These are phyloP conservation scores for Sycophila texana DNA, from an alignment of 2,888 invertebrate genomes.

Conservation along the genomic window DNA sequence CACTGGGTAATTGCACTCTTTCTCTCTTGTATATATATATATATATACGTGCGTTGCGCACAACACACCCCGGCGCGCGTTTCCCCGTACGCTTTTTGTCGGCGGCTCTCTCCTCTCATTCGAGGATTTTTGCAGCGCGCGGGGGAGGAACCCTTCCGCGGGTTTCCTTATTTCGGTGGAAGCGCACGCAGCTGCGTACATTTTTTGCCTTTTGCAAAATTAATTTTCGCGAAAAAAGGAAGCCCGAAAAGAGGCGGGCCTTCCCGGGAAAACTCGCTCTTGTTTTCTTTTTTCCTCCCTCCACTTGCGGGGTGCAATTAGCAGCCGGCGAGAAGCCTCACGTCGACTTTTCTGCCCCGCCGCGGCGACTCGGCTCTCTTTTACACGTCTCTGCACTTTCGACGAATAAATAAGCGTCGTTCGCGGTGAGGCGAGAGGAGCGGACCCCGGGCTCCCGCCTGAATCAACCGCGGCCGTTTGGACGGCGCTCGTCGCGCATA, in stretches of 20 bases:
- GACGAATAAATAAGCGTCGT: slow-evolving; percentile 40
- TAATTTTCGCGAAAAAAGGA: slow-evolving; percentile 48
- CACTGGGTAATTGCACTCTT: slow-evolving; percentile 73
- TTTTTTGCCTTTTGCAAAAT: slow-evolving; percentile 43
- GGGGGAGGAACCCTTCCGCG: background rate
- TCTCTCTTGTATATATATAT: too few species aligned
- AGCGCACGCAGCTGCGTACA: background rate
- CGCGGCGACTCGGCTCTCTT: slow-evolving; percentile 15
- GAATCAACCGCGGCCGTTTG: slow-evolving; percentile 2
- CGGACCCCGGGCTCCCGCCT: background rate
- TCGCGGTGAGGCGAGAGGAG: background rate
- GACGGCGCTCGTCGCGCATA: slow-evolving; percentile 30
- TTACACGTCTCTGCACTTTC: slow-evolving; percentile 55
- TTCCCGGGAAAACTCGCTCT: background rate
- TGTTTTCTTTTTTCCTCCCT: background rate
- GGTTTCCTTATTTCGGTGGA: slow-evolving; percentile 25
- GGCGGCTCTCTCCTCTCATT: slow-evolving; percentile 28
- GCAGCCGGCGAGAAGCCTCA: slow-evolving; percentile 28
- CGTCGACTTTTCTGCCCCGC: slow-evolving; percentile 28
- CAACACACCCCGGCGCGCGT: slow-evolving; percentile 31
- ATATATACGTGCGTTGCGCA: slow-evolving; percentile 13
- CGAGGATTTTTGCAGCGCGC: slow-evolving; percentile 29
- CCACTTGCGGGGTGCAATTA: slow-evolving; percentile 36
- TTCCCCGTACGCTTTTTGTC: slow-evolving; percentile 63
- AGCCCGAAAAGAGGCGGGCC: slow-evolving; percentile 33